Conservation (phyloP, 2,888 invertebrate genomes). For the Phengaris arion region DNA sequence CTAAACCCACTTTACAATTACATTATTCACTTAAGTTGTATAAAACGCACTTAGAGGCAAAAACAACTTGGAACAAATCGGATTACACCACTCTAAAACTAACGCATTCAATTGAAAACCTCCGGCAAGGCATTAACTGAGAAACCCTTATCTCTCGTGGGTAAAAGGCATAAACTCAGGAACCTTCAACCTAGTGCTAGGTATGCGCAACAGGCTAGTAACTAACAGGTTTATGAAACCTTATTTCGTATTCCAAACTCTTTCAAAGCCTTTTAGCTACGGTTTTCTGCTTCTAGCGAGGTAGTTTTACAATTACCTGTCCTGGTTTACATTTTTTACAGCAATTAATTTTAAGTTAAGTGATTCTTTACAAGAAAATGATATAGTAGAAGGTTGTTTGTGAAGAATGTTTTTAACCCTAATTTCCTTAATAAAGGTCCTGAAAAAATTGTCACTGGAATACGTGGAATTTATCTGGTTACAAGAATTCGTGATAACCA, state of each 20-base stretch:
- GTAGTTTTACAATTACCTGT: slow-evolving; percentile 13
- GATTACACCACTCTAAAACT: slow-evolving; percentile 16
- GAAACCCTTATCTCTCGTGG: background rate
- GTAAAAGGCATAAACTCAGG: background rate
- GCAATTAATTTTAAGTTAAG: no score
- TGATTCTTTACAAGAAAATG: no score
- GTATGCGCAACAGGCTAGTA: slow-evolving; percentile 13
- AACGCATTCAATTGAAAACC: slow-evolving; percentile 19
- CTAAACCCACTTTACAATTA: slow-evolving; percentile 3
- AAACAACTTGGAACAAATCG: background rate
- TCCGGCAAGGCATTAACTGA: background rate
- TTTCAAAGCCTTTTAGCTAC: slow-evolving; percentile 15
- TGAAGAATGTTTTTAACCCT: no score
- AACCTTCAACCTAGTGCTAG: background rate
- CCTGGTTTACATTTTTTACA: background rate
- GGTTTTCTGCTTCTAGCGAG: background rate
- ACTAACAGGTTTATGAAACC: slow-evolving; percentile 1
- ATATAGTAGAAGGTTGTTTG: no score
- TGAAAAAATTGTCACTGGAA: no score
- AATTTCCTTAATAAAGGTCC: no score
- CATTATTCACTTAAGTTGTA: slow-evolving; percentile 8
- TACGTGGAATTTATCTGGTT: no score
- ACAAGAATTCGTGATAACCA: no score
- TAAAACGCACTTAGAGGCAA: slow-evolving; percentile 12
- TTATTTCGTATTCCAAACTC: slow-evolving; percentile 17